These are phyloP conservation scores for Ruditapes philippinarum DNA, from an alignment of 1,140 invertebrate species.

Conservation along the genomic window DNA sequence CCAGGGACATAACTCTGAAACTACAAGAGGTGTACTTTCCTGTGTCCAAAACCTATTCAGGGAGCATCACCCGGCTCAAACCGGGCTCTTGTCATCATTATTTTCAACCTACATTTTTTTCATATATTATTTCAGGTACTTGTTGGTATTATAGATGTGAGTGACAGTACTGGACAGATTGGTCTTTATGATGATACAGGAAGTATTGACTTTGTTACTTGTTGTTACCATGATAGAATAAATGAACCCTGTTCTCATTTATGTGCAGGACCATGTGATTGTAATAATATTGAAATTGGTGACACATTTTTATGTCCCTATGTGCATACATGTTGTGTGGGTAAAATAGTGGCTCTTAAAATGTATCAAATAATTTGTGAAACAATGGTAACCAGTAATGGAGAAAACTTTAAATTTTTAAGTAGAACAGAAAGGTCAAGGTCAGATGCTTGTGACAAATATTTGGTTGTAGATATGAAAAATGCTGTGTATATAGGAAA, in stretches of 20 bases:
- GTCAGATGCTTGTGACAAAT: neutral
- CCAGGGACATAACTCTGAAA: too few species aligned
- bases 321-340: conserved; percentile 47
- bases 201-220: conserved; percentile 18
- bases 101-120: too few species aligned
- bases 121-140: conserved; percentile 30
- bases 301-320: conserved; percentile 37
- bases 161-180: conserved; percentile 18
- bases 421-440: neutral
- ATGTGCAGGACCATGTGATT: neutral
- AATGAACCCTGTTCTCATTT: neutral
- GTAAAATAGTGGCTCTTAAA: conserved; percentile 21
- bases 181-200: conserved; percentile 30
- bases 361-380: conserved; percentile 11
- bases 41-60: too few species aligned
- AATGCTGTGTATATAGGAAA: conserved; percentile 16
- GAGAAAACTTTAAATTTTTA: neutral
- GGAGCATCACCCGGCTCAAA: too few species aligned
- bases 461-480: conserved; percentile 22
- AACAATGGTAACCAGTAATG: neutral
- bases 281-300: neutral
- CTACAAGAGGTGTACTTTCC: too few species aligned
- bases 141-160: neutral
- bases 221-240: conserved; percentile 44
- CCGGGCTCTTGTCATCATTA: too few species aligned